Evolutionary conservation across 1,140 invertebrate genomes (phyloP).

Genomic region (Cylas formicarius): DNA sequence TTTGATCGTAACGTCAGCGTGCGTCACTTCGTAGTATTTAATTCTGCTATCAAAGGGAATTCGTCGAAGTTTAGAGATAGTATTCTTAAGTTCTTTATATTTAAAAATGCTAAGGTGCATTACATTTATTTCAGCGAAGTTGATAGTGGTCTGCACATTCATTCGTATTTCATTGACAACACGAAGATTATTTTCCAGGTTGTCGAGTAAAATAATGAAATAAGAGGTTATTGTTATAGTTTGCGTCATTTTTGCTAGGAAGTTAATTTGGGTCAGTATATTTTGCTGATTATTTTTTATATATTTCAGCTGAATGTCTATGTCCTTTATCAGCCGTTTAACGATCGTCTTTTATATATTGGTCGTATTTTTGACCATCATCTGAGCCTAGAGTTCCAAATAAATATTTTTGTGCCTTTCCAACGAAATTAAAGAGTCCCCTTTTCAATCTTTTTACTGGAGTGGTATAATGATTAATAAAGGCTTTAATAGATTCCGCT

Average conservation of each 20-base stretch:
- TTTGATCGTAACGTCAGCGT: not conserved
- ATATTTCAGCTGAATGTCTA: not conserved
- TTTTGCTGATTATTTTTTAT: constrained; percentile 6
- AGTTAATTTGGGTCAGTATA: not conserved
- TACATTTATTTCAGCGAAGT: constrained; percentile 1
- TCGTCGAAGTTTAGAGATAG: not conserved
- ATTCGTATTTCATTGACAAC: not conserved
- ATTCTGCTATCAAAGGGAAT: constrained; percentile 3
- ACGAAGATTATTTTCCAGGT: too few relatives aligned
- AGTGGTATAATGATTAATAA: constrained; percentile 8
- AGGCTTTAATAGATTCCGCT: not conserved
- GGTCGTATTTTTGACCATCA: constrained; percentile 8
- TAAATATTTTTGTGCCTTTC: constrained; percentile 4
- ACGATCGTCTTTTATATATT: constrained; percentile 8
- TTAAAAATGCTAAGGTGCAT: not conserved
- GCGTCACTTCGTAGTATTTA: constrained; percentile 3
- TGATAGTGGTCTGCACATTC: not conserved
- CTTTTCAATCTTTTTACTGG: constrained; percentile 10
- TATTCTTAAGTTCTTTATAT: not conserved
- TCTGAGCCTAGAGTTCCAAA: constrained; percentile 1
- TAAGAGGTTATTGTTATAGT: too few relatives aligned
- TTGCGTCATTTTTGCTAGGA: not conserved
- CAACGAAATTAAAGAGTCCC: constrained; percentile 3
- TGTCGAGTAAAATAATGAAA: too few relatives aligned
- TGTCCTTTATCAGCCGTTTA: not conserved